phyloP scores from a whole-genome alignment of 2,888 invertebrate genomes.

The Ferrisia virgata region DNA sequence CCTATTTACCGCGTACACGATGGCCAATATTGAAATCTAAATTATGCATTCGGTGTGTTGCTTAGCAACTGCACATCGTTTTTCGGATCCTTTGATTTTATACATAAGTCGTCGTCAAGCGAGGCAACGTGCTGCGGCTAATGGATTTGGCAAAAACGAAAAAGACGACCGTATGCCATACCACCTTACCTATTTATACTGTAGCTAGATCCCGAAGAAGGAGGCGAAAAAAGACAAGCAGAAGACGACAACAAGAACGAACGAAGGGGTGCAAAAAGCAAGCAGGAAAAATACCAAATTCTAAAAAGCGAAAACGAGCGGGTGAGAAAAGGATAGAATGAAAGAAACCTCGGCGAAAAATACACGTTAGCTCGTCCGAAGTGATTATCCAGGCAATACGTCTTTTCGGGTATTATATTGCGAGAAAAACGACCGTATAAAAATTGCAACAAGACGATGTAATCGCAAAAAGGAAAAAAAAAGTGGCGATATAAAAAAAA shows the following conservation, averaged over 20 bases:
- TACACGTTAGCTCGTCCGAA: slow-evolving; percentile 19
- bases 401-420: background rate
- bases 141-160: background rate
- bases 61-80: slow-evolving; percentile 1
- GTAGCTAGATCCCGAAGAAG: too few species aligned
- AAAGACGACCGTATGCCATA: background rate
- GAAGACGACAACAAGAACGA: background rate
- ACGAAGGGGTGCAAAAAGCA: background rate
- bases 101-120: too few species aligned
- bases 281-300: background rate
- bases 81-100: slow-evolving; percentile 11
- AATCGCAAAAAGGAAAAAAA: background rate
- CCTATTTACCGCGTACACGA: background rate
- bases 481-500: slow-evolving; percentile 2
- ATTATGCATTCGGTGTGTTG: background rate
- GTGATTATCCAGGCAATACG: slow-evolving; percentile 18
- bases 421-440: background rate
- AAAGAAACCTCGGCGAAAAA: background rate
- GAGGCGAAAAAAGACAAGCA: background rate
- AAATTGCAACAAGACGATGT: slow-evolving; percentile 5
- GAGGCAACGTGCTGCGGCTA: background rate
- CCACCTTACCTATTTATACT: too few species aligned
- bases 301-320: background rate
- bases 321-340: background rate
- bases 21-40: background rate